phyloP scores from a whole-genome alignment of 2,113 vertebrate genomes.

The Parus major region DNA sequence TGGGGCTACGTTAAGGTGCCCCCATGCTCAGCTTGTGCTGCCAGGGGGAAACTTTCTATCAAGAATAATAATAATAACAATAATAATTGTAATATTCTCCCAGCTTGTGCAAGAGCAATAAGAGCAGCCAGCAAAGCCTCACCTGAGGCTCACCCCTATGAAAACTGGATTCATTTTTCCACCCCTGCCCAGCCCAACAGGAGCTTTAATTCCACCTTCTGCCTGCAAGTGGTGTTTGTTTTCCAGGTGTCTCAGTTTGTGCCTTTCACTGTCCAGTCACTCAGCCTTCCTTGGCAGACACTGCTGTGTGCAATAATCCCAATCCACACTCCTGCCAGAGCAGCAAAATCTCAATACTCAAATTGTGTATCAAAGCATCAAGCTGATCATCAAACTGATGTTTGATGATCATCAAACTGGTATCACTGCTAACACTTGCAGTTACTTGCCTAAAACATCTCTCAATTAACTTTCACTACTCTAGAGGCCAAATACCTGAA shows the following conservation, averaged over 20 bases:
- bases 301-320: neutral
- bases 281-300: neutral
- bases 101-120: neutral
- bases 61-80: neutral
- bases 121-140: neutral
- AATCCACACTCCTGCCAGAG: neutral
- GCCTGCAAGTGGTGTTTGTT: neutral
- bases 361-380: neutral
- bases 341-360: neutral
- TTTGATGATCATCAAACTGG: too few species aligned
- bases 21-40: neutral
- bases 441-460: neutral
- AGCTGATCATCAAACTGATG: too few species aligned
- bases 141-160: neutral
- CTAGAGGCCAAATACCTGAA: neutral
- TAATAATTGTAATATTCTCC: neutral
- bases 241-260: neutral
- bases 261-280: neutral
- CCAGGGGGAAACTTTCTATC: neutral
- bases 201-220: neutral
- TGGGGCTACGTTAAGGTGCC: neutral
- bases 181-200: neutral
- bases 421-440: rapidly evolving
- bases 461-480: neutral
- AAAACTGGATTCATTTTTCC: neutral